Percentiles rank a stretch among this genome's conserved stretches.
Evolutionary conservation across 2,888 invertebrate species (phyloP).

Genomic region (Folsomia manolachei): DNA sequence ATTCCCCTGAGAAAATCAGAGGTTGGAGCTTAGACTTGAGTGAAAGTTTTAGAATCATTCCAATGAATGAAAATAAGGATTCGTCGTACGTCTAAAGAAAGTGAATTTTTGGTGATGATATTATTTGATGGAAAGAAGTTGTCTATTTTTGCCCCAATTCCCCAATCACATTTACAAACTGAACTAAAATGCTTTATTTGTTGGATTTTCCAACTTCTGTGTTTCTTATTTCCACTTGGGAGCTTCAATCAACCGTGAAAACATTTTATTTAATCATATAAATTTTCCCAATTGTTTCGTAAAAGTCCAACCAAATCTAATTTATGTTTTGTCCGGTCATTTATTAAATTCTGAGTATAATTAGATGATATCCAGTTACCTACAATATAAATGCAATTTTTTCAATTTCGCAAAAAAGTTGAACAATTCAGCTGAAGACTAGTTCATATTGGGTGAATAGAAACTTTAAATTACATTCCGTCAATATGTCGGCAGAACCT

Average conservation of each 20-base stretch:
- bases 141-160: slow-evolving; percentile 9
- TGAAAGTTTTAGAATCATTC: not conserved
- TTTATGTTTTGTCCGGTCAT: not conserved
- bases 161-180: slow-evolving; percentile 10
- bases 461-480: not conserved
- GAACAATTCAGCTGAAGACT: not conserved
- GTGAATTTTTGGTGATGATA: slow-evolving; percentile 3
- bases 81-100: no score
- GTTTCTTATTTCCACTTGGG: not conserved
- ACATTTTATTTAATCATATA: not conserved
- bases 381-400: not conserved
- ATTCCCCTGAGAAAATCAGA: not conserved
- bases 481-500: not conserved
- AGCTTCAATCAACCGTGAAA: not conserved
- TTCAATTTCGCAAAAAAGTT: not conserved
- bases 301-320: not conserved
- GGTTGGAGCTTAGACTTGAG: not conserved
- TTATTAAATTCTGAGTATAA: no score
- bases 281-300: not conserved
- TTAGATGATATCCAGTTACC: not conserved
- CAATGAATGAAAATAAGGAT: no score
- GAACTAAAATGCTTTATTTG: no score
- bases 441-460: no score
- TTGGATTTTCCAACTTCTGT: not conserved
- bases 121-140: not conserved